Base-by-base conservation (phyloP, 2,113 vertebrate species). In the Leptobrachium leishanense region DNA sequence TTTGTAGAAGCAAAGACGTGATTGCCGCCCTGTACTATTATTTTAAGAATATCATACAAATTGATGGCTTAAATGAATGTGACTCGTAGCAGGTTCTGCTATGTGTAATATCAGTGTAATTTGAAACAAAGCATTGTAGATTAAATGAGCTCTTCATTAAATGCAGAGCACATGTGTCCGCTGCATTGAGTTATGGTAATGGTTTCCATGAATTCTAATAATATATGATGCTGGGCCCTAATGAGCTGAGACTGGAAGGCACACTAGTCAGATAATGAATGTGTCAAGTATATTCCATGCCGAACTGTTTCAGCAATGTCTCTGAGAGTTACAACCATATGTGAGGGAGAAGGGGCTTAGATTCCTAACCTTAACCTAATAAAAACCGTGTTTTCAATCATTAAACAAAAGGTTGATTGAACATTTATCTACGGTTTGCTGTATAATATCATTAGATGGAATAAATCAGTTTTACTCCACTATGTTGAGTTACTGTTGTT, bases 71-170 rank as follows among this genome's bases (percentile, higher is more conserved):
- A 50, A 50, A 1, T 5, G 46, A 8, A 50, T 50, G 46, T 62
- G n/a, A 66, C 41, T 39, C 40, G 0, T 31, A 66, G 64, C 31
- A 66, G 8, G 15, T 15, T 72, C n/a, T 55, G 46, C 55, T 55
- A 3, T 42, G 6, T 20, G 20, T 8, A 72, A 72, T 72, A 9
- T 55, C 5, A 59, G n/a, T 59, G 40, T n/a, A 57, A 42, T 70
- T 42, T 73, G 39, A 59, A 59, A 73, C 41, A 42, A 68, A 68
- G 66, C 8, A 31, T 59, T 57, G 12, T 54, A 73, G 71, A 73
- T 59, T 31, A 73, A 73, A 62, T 73, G 13, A 73, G 15, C 40
- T 62, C 71, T 73, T 73, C 54, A 73, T 62, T 73, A 73, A 59
- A 73, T 62, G 41, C 39, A 59, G 12, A 43, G 40, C 55, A n/a